Conservation (phyloP, 2,113 vertebrate genomes). For the Notiomystis cincta region DNA sequence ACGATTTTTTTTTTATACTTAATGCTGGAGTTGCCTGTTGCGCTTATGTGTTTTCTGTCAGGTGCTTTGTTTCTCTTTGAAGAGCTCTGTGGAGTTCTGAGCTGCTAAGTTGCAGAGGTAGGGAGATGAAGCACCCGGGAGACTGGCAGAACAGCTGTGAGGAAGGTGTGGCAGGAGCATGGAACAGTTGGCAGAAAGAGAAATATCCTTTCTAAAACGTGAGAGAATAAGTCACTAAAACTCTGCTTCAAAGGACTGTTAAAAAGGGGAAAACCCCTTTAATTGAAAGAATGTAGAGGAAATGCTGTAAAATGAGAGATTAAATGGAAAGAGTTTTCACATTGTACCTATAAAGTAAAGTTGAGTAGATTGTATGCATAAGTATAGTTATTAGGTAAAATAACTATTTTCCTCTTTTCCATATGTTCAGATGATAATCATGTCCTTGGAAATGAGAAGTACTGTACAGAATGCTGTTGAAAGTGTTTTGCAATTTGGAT, state of each 20-base stretch:
- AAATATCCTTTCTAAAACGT: neutral
- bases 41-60: neutral
- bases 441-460: neutral
- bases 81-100: neutral
- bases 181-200: neutral
- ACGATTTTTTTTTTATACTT: neutral
- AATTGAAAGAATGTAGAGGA: neutral
- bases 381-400: neutral
- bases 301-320: neutral
- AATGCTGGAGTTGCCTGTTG: neutral
- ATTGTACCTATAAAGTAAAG: neutral
- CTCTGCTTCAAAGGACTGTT: neutral
- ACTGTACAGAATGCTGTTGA: neutral
- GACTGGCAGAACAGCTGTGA: neutral
- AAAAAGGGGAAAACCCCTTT: neutral
- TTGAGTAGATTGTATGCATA: neutral
- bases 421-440: neutral
- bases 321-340: neutral
- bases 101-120: neutral
- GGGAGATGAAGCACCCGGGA: neutral
- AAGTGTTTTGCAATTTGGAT: neutral
- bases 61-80: constrained; percentile 1
- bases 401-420: neutral
- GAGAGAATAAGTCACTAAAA: neutral
- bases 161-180: neutral